Evolutionary conservation across 2,797 vertebrate genomes (phyloP).

Genomic region (Artibeus lituratus): DNA sequence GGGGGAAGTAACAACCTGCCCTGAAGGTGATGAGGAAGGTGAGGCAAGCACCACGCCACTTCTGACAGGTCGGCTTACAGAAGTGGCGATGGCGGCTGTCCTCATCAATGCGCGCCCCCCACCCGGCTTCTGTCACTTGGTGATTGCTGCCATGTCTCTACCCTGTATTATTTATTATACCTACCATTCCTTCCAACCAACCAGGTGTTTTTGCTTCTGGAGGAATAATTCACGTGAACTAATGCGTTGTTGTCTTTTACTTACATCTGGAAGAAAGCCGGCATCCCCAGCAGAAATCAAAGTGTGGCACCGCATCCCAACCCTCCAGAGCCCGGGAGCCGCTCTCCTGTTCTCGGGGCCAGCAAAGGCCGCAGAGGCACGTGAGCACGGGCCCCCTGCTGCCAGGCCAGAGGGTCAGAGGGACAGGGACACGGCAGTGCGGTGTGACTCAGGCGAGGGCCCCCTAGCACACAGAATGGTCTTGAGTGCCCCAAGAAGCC

Average conservation of each 20-base stretch:
- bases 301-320: fast-evolving
- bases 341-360: fast-evolving
- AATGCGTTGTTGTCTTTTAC: no score
- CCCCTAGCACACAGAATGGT: fast-evolving
- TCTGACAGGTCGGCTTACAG: background rate
- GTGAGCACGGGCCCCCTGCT: fast-evolving
- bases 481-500: fast-evolving
- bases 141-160: background rate
- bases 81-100: fast-evolving
- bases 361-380: fast-evolving
- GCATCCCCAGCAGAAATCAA: background rate
- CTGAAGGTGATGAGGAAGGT: fast-evolving
- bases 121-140: background rate
- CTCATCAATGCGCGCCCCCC: fast-evolving
- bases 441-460: no score
- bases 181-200: background rate
- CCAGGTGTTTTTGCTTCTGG: background rate
- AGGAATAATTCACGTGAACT: background rate
- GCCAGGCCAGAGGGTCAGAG: background rate
- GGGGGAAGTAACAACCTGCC: no score
- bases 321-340: background rate
- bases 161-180: background rate
- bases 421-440: background rate
- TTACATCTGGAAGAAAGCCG: background rate
- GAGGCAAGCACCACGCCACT: fast-evolving